phyloP scores from a whole-genome alignment of 2,797 vertebrate species.

The Takifugu ocellatus region DNA sequence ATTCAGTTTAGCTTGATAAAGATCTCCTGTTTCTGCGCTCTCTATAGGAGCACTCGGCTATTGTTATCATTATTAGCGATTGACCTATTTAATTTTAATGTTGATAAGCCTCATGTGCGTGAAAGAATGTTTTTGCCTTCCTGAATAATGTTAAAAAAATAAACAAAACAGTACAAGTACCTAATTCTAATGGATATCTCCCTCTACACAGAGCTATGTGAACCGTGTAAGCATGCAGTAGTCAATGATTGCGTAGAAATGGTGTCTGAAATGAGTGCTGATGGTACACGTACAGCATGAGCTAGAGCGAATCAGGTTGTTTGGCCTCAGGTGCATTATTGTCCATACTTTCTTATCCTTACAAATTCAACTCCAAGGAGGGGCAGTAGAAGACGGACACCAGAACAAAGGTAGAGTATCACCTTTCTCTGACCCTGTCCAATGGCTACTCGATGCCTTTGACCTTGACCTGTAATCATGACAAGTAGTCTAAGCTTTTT shows the following conservation, averaged over 20 bases:
- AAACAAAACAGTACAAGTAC: constrained; percentile 2
- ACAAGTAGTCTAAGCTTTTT: too few relatives aligned
- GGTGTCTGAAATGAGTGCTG: constrained; percentile 31
- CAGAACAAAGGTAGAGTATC: constrained; percentile 94
- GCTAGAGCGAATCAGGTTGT: constrained; percentile 53
- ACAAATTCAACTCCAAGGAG: constrained; percentile 87
- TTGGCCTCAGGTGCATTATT: constrained; percentile 57
- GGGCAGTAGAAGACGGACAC: constrained; percentile 87
- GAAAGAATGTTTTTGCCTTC: constrained; percentile 30
- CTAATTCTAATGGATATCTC: too few relatives aligned
- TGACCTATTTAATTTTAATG: constrained; percentile 19
- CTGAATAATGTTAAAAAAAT: constrained; percentile 27
- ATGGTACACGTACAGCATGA: constrained; percentile 34
- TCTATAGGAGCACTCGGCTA: constrained; percentile 17
- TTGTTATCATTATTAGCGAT: not conserved
- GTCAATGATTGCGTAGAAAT: constrained; percentile 21
- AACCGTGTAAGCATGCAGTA: constrained; percentile 16
- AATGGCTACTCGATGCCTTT: constrained; percentile 43
- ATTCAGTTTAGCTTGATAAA: constrained; percentile 9
- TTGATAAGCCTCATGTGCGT: constrained; percentile 24
- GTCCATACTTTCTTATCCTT: constrained; percentile 74
- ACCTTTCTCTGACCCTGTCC: constrained; percentile 63
- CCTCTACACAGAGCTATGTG: not conserved
- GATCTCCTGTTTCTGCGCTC: not conserved
- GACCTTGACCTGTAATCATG: constrained; percentile 25